These are phyloP conservation scores for Porites evermanni DNA, from an alignment of 92 coral and sea anemone species.

Conservation along the genomic window DNA sequence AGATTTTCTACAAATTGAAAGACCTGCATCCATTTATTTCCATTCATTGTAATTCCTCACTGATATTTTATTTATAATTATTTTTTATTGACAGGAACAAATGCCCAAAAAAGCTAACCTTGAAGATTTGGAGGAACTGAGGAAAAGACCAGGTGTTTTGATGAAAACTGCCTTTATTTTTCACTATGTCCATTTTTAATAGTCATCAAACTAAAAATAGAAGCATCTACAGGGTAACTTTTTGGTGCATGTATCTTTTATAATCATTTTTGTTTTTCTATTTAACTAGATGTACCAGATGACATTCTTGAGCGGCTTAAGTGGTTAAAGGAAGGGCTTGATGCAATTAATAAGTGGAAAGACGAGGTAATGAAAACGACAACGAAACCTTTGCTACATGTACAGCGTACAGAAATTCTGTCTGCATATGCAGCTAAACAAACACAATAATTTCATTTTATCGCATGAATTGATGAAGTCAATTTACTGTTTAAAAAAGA, in stretches of 20 bases:
- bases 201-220: no score
- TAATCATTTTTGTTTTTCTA: background rate
- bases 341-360: slow-evolving; percentile 88
- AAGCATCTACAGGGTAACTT: background rate
- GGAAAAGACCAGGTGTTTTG: slow-evolving; percentile 85
- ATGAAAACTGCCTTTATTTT: background rate
- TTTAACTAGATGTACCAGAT: slow-evolving; percentile 83
- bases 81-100: slow-evolving; percentile 65
- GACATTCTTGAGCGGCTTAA: slow-evolving; percentile 88
- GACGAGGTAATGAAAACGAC: slow-evolving; percentile 72
- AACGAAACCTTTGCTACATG: background rate
- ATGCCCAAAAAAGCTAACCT: slow-evolving; percentile 97
- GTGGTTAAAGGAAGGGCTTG: slow-evolving; percentile 75
- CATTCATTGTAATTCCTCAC: background rate
- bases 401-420: background rate
- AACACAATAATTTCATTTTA: no score
- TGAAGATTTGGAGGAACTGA: slow-evolving; percentile 88
- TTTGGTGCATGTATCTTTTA: background rate
- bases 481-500: background rate
- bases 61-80: no score
- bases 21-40: no score
- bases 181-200: no score
- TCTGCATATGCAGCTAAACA: no score
- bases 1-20: no score
- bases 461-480: no score